These are phyloP conservation scores for Calliopsis andreniformis DNA, from an alignment of 1,140 invertebrate species.

Conservation along the genomic window DNA sequence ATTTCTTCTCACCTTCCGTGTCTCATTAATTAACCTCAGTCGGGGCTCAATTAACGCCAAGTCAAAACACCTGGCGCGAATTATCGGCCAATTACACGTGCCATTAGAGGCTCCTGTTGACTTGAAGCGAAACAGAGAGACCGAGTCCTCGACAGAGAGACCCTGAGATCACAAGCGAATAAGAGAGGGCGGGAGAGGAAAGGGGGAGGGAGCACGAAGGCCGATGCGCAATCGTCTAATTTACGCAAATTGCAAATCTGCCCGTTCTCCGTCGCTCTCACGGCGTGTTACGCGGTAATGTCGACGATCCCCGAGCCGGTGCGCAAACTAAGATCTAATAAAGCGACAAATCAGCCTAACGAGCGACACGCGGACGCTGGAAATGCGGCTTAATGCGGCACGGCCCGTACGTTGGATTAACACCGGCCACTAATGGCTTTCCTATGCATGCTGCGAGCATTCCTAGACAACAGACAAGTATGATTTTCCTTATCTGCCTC, in stretches of 20 bases:
- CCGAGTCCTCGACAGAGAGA: neutral
- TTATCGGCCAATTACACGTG: conserved; percentile 70
- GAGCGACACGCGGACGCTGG: conserved; percentile 62
- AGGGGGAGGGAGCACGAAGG: conserved; percentile 4
- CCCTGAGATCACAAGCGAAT: conserved; percentile 2
- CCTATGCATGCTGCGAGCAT: conserved; percentile 43
- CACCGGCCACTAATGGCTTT: conserved; percentile 58
- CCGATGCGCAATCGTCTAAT: conserved; percentile 76
- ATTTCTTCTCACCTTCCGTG: neutral
- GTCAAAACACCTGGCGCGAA: conserved; percentile 65
- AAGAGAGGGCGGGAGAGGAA: neutral
- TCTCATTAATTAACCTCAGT: conserved; percentile 47
- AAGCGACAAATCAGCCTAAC: conserved; percentile 81
- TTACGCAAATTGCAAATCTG: conserved; percentile 78
- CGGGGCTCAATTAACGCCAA: conserved; percentile 52
- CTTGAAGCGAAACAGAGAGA: conserved; percentile 37
- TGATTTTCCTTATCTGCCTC: conserved; percentile 41
- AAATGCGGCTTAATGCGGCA: conserved; percentile 60
- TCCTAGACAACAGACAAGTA: conserved; percentile 23
- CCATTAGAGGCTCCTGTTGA: conserved; percentile 57
- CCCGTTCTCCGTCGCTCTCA: conserved; percentile 23
- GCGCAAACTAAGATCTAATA: conserved; percentile 80
- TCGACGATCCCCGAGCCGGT: conserved; percentile 50
- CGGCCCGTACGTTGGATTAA: conserved; percentile 63
- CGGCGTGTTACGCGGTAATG: conserved; percentile 48